phyloP scores from a whole-genome alignment of 2,888 invertebrate species.

The Cataglyphis cursor region DNA sequence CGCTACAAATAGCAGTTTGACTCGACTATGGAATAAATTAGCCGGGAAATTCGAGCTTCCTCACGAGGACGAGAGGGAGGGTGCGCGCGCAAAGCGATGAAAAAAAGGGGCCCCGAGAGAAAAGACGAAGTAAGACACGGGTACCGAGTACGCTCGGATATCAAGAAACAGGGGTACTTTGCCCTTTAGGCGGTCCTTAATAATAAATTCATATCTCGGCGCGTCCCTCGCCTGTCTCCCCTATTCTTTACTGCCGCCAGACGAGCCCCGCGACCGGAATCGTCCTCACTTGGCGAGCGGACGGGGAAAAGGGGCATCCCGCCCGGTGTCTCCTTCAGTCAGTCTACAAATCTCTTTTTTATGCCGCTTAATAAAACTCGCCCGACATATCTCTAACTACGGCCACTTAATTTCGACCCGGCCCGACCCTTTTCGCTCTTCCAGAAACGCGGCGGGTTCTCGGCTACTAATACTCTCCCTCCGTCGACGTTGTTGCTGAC shows the following conservation, averaged over 20 bases:
- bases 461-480: slow-evolving; percentile 25
- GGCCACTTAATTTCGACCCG: slow-evolving; percentile 85
- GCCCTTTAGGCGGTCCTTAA: slow-evolving; percentile 84
- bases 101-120: slow-evolving; percentile 40
- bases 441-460: slow-evolving; percentile 48
- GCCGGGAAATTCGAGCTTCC: slow-evolving; percentile 65
- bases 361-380: slow-evolving; percentile 86
- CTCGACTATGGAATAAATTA: slow-evolving; percentile 80
- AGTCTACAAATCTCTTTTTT: slow-evolving; percentile 86
- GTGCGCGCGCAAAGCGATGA: background rate
- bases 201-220: slow-evolving; percentile 86
- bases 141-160: slow-evolving; percentile 74
- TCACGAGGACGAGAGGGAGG: slow-evolving; percentile 18
- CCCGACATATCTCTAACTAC: slow-evolving; percentile 86
- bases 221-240: slow-evolving; percentile 67
- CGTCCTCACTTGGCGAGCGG: slow-evolving; percentile 56
- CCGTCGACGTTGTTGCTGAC: slow-evolving; percentile 41
- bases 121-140: slow-evolving; percentile 48
- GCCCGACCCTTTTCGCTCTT: slow-evolving; percentile 47
- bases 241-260: slow-evolving; percentile 66
- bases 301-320: slow-evolving; percentile 13
- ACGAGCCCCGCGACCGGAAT: slow-evolving; percentile 56
- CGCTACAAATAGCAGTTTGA: slow-evolving; percentile 75
- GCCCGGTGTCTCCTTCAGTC: slow-evolving; percentile 66
- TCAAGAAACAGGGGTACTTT: slow-evolving; percentile 83